phyloP scores from a whole-genome alignment of 2,113 vertebrate genomes.

The Dermatemys mawii region DNA sequence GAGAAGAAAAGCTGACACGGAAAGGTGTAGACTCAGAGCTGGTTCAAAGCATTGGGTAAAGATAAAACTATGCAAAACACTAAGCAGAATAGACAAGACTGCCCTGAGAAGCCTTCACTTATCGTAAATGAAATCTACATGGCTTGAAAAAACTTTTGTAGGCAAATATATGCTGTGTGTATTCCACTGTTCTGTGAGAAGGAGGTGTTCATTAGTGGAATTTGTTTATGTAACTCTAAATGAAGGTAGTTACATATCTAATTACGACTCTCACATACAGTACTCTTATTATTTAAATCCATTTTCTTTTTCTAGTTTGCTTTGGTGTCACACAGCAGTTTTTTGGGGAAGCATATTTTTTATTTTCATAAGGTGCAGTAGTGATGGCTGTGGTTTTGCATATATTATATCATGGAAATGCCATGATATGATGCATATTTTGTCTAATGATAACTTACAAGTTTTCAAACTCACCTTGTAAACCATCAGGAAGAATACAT shows the following conservation, averaged over 20 bases:
- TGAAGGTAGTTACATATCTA: background rate
- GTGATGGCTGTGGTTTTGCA: background rate
- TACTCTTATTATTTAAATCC: background rate
- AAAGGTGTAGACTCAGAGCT: background rate
- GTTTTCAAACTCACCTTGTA: background rate
- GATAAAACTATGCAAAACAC: background rate
- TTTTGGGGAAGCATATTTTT: background rate
- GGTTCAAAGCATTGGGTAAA: background rate
- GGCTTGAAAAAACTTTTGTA: background rate
- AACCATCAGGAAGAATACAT: background rate
- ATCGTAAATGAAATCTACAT: background rate
- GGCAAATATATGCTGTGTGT: background rate
- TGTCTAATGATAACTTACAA: background rate
- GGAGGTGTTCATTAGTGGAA: background rate
- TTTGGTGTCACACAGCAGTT: background rate
- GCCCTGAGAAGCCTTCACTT: fast-evolving
- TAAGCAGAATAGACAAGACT: fast-evolving
- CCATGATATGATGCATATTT: background rate
- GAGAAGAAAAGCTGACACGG: background rate
- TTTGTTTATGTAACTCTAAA: background rate
- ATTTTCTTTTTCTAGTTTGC: background rate
- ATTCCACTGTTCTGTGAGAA: background rate
- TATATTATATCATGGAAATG: background rate
- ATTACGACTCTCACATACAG: background rate
- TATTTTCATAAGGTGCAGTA: background rate